A percentile compares a stretch with the other conserved stretches of the same genome.
Evolutionary conservation across 2,888 invertebrate species (phyloP).

Genomic region (Mesorhabditis spiculigera): DNA sequence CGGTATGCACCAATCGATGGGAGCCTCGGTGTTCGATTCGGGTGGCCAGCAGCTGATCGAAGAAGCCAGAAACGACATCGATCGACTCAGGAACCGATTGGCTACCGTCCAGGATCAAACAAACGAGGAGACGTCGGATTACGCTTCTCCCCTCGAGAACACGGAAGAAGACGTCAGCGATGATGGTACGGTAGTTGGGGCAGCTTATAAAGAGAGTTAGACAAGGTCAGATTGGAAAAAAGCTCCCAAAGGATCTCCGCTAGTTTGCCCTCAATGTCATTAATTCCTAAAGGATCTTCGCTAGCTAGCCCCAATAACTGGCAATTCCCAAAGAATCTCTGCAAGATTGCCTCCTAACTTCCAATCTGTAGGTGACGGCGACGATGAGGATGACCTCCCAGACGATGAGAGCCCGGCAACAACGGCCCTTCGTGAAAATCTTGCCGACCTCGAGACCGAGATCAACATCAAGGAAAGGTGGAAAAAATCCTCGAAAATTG

Average conservation of each 20-base stretch:
- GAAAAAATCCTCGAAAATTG: not conserved
- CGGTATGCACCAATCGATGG: not conserved
- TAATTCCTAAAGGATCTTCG: too few species aligned
- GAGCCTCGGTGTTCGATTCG: not conserved
- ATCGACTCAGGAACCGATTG: conserved; percentile 38
- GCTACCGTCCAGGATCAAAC: conserved; percentile 57
- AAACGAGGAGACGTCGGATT: conserved; percentile 35
- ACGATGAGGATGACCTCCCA: conserved; percentile 17
- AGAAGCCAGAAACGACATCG: conserved; percentile 38
- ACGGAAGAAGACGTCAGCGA: conserved; percentile 8
- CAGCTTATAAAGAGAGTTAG: too few species aligned
- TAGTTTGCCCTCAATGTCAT: too few species aligned
- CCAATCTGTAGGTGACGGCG: conserved; percentile 11
- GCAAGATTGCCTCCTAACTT: too few species aligned
- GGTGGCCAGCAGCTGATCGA: conserved; percentile 29
- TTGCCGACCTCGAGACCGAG: conserved; percentile 84
- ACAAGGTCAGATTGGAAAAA: too few species aligned
- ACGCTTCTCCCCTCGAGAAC: conserved; percentile 22
- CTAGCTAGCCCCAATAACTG: too few species aligned
- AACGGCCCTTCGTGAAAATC: conserved; percentile 68
- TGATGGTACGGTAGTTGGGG: conserved; percentile 20
- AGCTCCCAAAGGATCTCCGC: too few species aligned
- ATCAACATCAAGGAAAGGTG: conserved; percentile 87
- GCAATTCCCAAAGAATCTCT: too few species aligned
- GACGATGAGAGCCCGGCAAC: conserved; percentile 5